A percentile compares a stretch with the other conserved stretches of the same genome.
Conservation (phyloP, 2,888 invertebrate species). For the Caenorhabditis afra region DNA sequence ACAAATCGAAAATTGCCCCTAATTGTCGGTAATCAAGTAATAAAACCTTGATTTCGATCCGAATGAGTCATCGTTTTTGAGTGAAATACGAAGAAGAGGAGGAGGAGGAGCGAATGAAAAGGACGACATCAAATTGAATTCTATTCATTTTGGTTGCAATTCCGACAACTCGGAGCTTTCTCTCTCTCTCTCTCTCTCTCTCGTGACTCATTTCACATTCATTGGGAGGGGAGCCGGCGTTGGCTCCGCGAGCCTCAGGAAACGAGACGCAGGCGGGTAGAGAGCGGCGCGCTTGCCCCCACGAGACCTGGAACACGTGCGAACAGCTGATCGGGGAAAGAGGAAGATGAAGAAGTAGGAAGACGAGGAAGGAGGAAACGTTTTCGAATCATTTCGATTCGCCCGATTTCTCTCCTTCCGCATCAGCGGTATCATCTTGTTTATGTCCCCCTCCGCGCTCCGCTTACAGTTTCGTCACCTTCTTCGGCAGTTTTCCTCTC, state of each 20-base stretch:
- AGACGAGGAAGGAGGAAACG: neutral
- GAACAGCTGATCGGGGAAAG: conserved; percentile 22
- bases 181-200: neutral
- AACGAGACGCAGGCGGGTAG: conserved; percentile 5
- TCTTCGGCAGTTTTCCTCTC: neutral
- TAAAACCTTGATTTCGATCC: too few species aligned
- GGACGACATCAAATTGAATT: neutral
- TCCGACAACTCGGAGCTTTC: neutral
- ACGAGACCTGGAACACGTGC: conserved; percentile 9
- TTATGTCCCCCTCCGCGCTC: neutral
- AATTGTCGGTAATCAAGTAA: conserved; percentile 20
- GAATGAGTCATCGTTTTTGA: too few species aligned
- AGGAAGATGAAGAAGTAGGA: conserved; percentile 6
- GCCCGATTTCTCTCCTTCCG: neutral
- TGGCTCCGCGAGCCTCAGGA: neutral
- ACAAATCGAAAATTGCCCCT: too few species aligned
- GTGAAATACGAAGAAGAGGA: conserved; percentile 5
- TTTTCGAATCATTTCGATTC: conserved; percentile 17
- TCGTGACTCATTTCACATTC: conserved; percentile 41
- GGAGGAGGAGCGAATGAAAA: conserved; percentile 2
- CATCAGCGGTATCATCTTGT: too few species aligned
- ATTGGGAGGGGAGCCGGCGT: conserved; percentile 14
- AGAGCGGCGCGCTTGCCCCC: neutral
- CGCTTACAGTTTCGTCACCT: conserved; percentile 1
- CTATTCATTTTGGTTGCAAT: neutral